Evolutionary conservation across 2,797 vertebrate species (phyloP), one percentile per base, ranked within the genome.

Genomic region (Falco novaeseelandiae): DNA sequence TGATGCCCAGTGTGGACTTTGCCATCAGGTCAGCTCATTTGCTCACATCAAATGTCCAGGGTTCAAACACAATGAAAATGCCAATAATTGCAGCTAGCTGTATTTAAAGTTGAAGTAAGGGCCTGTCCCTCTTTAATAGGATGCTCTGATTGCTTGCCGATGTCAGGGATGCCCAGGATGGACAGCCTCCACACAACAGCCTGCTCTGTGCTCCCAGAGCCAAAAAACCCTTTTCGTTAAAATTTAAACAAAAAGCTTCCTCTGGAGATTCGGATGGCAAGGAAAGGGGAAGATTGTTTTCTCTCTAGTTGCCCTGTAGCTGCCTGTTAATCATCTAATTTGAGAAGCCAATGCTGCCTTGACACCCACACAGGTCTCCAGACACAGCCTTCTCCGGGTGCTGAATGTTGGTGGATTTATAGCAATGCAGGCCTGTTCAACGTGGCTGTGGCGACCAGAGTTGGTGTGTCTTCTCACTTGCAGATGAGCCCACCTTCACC

Each of bases 281-380:
- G 86, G 94, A 93, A 97, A 78, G 80, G 77, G 51, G 42, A 83
- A 79, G 62, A 97, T 71, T 76, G 80, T 93, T 97, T 96, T 97
- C 83, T 89, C 71, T 78, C 46, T 93, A 83, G 77, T 71, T 97
- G 95, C 91, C 97, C 88, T 82, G 52, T 40, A 44, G 94, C 96
- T 90, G 83, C 91, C 92, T 97, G 92, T 94, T 98, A 97, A 97
- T 97, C 90, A 97, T 84, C 97, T 97, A 83, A 94, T 96, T 94
- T 90, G 94, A 97, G 96, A 96, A 97, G 93, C 96, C 95, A 96
- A 82, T 94, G 85, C 92, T 93, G 89, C 91, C 84, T 86, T 2
- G 51, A 90, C 89, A 96, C 94, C 54, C 91, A 95, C 96, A 77
- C 70, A 44, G 9, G 8, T 87, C 95, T 55, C 78, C 81, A 95